These are phyloP conservation scores for Sciurus niger DNA, from an alignment of 2,113 vertebrate species.

Conservation along the genomic window DNA sequence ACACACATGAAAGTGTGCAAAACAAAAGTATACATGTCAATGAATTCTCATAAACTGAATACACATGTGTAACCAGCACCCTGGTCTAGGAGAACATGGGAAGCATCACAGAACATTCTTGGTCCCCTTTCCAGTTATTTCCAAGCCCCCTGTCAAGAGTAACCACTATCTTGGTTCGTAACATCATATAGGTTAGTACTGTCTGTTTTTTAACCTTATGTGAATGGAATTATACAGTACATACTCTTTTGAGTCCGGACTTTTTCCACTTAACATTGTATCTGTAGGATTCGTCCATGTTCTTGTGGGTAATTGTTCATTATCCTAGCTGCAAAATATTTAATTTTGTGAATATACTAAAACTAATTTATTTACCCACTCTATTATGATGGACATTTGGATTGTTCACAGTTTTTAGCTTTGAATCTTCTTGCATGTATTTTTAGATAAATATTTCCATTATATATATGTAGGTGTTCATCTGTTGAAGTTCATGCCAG, in stretches of 20 bases:
- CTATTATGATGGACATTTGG: not conserved
- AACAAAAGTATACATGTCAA: not conserved
- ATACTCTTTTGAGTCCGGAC: not conserved
- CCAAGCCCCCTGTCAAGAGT: not conserved
- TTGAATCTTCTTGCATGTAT: not conserved
- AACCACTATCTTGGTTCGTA: not conserved
- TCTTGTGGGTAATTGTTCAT: not conserved
- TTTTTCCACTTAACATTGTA: constrained; percentile 3
- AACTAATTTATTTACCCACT: not conserved
- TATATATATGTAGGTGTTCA: not conserved
- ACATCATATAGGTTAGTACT: not conserved
- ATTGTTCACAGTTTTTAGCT: constrained; percentile 1
- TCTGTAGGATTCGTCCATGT: not conserved
- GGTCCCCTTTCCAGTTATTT: not conserved
- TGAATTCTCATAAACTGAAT: not conserved
- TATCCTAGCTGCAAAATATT: not conserved
- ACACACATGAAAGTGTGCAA: not conserved
- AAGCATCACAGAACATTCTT: not conserved
- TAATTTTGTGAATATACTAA: not conserved
- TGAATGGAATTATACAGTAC: not conserved
- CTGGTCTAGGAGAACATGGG: not conserved
- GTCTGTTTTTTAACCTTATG: not conserved
- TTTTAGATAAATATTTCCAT: not conserved
- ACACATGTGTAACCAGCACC: not conserved
- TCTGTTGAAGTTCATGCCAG: not conserved